Evolutionary conservation across 2,888 invertebrate species (phyloP), one percentile per base, ranked within the genome.

Genomic region (Nysson spinosus): DNA sequence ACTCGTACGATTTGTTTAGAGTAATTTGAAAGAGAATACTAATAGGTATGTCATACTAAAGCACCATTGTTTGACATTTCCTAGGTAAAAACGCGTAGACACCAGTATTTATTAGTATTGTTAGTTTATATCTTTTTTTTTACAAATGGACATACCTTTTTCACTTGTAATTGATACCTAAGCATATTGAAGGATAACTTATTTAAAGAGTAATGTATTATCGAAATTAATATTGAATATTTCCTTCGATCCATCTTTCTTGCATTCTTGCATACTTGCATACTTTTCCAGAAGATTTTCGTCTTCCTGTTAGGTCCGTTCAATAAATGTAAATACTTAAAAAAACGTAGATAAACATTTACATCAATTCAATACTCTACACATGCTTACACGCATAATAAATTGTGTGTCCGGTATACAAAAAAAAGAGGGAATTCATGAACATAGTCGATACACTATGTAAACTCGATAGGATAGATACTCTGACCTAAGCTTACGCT

Each of bases 231-330:
- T 28, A 26, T 40, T 28, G 34, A 49, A 32, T 9, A 6, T 73
- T 55, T 24, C 50, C 57, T n/a, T n/a, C n/a, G n/a, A n/a, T 60
- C 63, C 51, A 66, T 51, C 49, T 72, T 14, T 64, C 54, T n/a
- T 52, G 50, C 30, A 16, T 58, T 16, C 66, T 49, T 55, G 40
- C 19, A 17, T 49, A 55, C 12, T 55, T n/a, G n/a, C n/a, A 7
- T 39, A 32, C 12, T 72, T 58, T 52, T 12, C 34, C 43, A 34
- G 30, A 46, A 24, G 24, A 34, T 32, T 50, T 68, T 57, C 39
- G 75, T 73, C 75, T 73, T 73, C 74, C 74, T 52, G 26, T 22
- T 58, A 46, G 51, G 12, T 52, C 28, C 39, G 4, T 35, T 63
- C 4, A 44, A 24, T 19, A 40, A 56, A 17, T 58, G 56, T 57